Evolutionary conservation across 2,113 vertebrate genomes (phyloP).

Genomic region (Penelope pileata): DNA sequence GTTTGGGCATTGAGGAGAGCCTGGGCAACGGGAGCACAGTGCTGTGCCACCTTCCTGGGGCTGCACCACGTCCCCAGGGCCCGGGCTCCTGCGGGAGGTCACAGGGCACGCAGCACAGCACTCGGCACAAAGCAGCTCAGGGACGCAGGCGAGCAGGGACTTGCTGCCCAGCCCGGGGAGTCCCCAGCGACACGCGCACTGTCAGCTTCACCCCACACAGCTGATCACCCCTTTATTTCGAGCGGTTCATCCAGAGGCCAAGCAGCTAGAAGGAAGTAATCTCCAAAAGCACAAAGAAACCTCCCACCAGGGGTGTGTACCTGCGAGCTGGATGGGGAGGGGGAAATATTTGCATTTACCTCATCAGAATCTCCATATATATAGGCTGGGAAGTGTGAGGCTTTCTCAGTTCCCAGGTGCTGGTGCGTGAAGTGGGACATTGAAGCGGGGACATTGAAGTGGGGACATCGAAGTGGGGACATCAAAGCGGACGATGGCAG

Average conservation of each 20-base stretch:
- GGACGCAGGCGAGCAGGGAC: fast-evolving
- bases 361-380: not conserved
- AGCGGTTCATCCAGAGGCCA: not conserved
- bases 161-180: fast-evolving
- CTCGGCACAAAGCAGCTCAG: not conserved
- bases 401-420: not conserved
- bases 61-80: no score
- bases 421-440: not conserved
- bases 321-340: not conserved
- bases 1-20: not conserved
- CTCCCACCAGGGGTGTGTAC: conserved; percentile 26
- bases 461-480: not conserved
- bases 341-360: conserved; percentile 23
- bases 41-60: no score
- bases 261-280: conserved; percentile 15
- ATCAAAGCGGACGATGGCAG: conserved; percentile 10
- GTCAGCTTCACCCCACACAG: not conserved
- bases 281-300: conserved; percentile 37
- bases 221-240: not conserved
- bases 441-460: not conserved
- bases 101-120: no score
- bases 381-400: not conserved
- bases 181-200: not conserved
- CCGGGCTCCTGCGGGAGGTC: not conserved
- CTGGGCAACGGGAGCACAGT: not conserved